Evolutionary conservation across 2,888 invertebrate species (phyloP), one percentile per base, ranked within the genome.

Genomic region (Marronus borbonicus): DNA sequence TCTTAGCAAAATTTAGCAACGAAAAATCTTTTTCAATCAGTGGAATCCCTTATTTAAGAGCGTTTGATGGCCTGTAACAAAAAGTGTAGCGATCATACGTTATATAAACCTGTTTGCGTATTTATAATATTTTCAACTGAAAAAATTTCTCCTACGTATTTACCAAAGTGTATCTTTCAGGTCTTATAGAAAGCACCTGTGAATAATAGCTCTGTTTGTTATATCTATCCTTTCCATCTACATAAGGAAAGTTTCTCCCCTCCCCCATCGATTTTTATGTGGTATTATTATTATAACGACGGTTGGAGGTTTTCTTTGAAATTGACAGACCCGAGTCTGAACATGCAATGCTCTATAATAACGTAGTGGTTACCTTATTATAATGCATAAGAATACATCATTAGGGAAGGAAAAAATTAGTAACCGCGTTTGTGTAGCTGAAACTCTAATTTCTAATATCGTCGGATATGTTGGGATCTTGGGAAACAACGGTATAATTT

Each of bases 271-370:
- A 77, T 77, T 69, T 72, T 64, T 72, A 31, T 62, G 64, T 20
- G 39, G 49, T 72, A 68, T 76, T 77, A 72, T 68, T 66, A 68
- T 65, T 77, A 77, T 72, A 72, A 77, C 60, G 60, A 50, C 62
- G 60, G 31, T 52, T 49, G 70, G 52, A 44, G 55, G 17, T 58
- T 70, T 83, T 83, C 84, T 84, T 81, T 80, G 84, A 84, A 84
- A 84, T 84, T 83, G 83, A 84, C 84, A 83, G 81, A 82, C 82
- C 81, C 81, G 17, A 36, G 31, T 36, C 31, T 58, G 82, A 82
- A 82, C 85, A 85, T 85, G 85, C 85, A 85, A 85, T 83, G 81
- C 80, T 81, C 80, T 80, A 80, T 85, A 85, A 84, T 85, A 84
- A 84, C 83, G 83, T 84, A 78, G 80, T 70, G 39, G 76, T 65